Evolutionary conservation across 30 jellyfish, hydroid and myxozoan genomes (phyloP).

Genomic region (Pelagia noctiluca): DNA sequence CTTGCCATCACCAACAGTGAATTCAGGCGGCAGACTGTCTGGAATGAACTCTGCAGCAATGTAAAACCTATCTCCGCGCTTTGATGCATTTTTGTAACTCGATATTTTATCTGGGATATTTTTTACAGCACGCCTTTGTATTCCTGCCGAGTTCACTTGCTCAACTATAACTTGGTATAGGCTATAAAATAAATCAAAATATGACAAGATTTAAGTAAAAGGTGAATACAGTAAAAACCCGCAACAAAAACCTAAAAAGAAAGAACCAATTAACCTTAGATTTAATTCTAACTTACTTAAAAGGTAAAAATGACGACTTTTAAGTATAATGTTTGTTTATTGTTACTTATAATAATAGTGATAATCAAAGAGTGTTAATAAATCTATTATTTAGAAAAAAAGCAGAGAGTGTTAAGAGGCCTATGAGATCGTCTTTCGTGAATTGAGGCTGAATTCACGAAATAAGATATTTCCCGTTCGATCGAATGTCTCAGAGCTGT

Average conservation of each 20-base stretch:
- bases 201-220: not conserved
- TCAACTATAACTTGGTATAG: conserved; percentile 78
- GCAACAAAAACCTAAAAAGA: too few relatives aligned
- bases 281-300: too few relatives aligned
- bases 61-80: conserved; percentile 55
- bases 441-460: too few relatives aligned
- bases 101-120: conserved; percentile 15
- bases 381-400: too few relatives aligned
- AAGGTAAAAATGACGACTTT: not conserved
- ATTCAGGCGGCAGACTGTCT: conserved; percentile 37
- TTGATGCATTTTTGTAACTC: conserved; percentile 57
- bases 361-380: too few relatives aligned
- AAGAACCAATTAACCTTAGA: too few relatives aligned
- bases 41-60: conserved; percentile 79
- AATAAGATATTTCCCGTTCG: too few relatives aligned
- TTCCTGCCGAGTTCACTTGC: conserved; percentile 31
- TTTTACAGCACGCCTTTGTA: conserved; percentile 46
- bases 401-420: too few relatives aligned
- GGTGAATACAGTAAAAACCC: too few relatives aligned
- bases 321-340: not conserved
- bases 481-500: too few relatives aligned
- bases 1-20: conserved; percentile 80
- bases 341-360: too few relatives aligned
- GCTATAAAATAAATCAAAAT: conserved; percentile 31
- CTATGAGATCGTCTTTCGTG: too few relatives aligned